Percentiles rank a stretch among this genome's conserved stretches.
These are phyloP conservation scores for Myotis myotis DNA, from an alignment of 2,797 vertebrate genomes.

Conservation along the genomic window DNA sequence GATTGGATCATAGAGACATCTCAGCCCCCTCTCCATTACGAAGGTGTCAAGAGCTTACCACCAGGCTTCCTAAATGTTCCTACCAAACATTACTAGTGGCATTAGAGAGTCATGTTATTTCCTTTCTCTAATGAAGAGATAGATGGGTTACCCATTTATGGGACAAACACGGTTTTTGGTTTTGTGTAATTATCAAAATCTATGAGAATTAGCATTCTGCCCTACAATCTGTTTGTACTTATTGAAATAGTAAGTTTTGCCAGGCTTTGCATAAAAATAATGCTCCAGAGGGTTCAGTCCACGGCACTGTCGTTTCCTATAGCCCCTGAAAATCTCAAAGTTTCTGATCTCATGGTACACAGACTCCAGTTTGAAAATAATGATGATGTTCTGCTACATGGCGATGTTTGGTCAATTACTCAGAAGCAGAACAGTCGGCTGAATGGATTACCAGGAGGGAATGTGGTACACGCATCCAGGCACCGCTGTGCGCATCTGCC, in stretches of 20 bases:
- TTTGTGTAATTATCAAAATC: slow-evolving; percentile 21
- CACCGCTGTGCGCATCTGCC: background rate
- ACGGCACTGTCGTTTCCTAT: background rate
- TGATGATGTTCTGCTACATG: background rate
- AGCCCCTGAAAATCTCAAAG: background rate
- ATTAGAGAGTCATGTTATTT: background rate
- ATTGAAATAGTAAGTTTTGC: background rate
- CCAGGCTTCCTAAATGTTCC: background rate
- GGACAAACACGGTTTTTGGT: background rate
- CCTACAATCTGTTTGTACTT: background rate
- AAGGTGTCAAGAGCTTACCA: background rate
- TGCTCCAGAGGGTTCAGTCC: background rate
- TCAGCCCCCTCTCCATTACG: background rate
- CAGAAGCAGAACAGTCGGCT: background rate
- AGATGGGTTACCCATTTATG: background rate
- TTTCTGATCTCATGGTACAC: background rate
- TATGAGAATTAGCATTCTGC: background rate
- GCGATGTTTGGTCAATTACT: background rate
- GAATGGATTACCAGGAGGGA: background rate
- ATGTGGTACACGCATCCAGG: background rate
- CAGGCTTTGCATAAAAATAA: background rate
- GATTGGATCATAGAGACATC: background rate
- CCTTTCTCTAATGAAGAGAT: background rate
- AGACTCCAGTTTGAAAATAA: slow-evolving; percentile 20
- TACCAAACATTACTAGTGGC: background rate